Conservation (phyloP, 2,797 vertebrate genomes). For the Cossypha caffra region DNA sequence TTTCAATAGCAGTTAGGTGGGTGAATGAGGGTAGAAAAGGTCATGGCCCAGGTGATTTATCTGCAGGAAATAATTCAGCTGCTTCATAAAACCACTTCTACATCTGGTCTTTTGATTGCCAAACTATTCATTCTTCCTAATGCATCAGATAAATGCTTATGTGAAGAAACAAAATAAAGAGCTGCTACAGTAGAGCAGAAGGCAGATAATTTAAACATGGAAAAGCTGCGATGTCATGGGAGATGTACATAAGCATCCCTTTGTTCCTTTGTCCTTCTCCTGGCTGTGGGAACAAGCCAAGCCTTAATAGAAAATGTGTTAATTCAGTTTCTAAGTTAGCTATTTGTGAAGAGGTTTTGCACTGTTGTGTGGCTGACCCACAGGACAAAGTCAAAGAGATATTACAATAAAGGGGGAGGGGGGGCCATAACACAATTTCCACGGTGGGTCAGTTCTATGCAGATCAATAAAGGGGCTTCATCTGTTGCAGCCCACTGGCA, state of each 20-base stretch:
- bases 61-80: slow-evolving; percentile 21
- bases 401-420: neutral
- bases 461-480: slow-evolving; percentile 30
- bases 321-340: neutral
- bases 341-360: neutral
- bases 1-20: neutral
- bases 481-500: neutral
- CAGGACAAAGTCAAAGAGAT: neutral
- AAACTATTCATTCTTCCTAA: slow-evolving; percentile 12
- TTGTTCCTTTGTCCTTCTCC: slow-evolving; percentile 12
- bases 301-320: neutral
- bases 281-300: neutral
- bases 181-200: slow-evolving; percentile 11
- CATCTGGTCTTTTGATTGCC: slow-evolving; percentile 25
- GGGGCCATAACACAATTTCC: neutral
- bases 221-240: neutral
- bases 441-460: neutral
- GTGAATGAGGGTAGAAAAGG: neutral
- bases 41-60: slow-evolving; percentile 23
- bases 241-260: neutral
- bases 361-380: neutral
- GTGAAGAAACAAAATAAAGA: slow-evolving; percentile 40
- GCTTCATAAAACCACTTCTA: neutral
- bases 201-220: slow-evolving; percentile 22
- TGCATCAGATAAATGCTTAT: slow-evolving; percentile 1